Conservation (phyloP, 2,888 invertebrate genomes). For the Drosophila tripunctata region DNA sequence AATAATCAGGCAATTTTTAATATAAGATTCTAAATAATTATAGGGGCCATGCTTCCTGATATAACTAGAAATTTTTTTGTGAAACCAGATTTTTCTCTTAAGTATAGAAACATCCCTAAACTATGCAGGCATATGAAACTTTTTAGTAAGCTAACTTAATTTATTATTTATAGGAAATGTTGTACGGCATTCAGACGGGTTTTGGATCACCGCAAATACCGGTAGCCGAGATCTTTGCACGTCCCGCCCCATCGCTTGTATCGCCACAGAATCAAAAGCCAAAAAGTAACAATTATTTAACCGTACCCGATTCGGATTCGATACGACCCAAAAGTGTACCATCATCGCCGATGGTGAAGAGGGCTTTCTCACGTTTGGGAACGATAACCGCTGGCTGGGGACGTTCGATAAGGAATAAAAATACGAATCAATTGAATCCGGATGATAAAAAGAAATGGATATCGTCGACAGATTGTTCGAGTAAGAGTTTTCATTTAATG, state of each 20-base stretch:
- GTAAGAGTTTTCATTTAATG: conserved; percentile 86
- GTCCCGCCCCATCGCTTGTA: conserved; percentile 93
- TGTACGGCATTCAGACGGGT: conserved; percentile 96
- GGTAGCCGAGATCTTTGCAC: conserved; percentile 93
- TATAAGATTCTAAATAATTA: too few relatives aligned
- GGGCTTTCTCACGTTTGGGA: conserved; percentile 95
- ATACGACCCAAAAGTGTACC: conserved; percentile 95
- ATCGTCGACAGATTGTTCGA: conserved; percentile 96
- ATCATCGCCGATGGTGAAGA: conserved; percentile 96
- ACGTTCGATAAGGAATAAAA: conserved; percentile 93
- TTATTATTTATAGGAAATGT: conserved; percentile 91
- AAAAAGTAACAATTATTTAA: conserved; percentile 96
- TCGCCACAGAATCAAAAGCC: conserved; percentile 94
- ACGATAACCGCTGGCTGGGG: conserved; percentile 97
- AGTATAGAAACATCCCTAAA: background rate
- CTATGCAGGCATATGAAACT: too few relatives aligned
- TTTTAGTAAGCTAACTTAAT: too few relatives aligned
- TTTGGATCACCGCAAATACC: conserved; percentile 97
- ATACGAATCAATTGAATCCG: conserved; percentile 91
- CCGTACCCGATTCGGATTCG: conserved; percentile 95
- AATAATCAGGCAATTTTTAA: too few relatives aligned
- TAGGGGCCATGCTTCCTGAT: too few relatives aligned
- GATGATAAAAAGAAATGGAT: conserved; percentile 97
- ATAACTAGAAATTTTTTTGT: too few relatives aligned
- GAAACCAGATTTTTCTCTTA: too few relatives aligned